Evolutionary conservation across 2,113 vertebrate species (phyloP).

Genomic region (Chloroceryle aenea): DNA sequence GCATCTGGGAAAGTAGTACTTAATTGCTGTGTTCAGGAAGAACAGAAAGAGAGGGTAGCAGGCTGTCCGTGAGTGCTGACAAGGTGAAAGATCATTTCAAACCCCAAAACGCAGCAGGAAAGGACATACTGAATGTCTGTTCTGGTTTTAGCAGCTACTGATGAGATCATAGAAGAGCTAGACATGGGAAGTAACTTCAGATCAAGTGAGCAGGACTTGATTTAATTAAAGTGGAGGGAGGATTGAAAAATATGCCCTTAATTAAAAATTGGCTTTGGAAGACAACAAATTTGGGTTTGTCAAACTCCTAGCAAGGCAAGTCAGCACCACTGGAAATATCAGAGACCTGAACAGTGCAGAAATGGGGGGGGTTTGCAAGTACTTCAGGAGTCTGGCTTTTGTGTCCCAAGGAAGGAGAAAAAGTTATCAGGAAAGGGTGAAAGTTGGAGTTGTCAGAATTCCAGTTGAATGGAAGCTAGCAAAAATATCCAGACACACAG

Average conservation of each 20-base stretch:
- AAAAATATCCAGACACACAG: neutral
- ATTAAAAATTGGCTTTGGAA: slow-evolving; percentile 8
- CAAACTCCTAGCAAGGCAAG: neutral
- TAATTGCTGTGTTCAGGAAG: neutral
- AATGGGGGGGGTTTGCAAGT: neutral
- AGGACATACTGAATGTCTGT: neutral
- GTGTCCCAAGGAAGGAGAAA: neutral
- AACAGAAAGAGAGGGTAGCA: neutral
- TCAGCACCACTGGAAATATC: neutral
- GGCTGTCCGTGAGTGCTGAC: neutral
- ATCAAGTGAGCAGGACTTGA: neutral
- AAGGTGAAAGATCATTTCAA: neutral
- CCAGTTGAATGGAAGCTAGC: neutral
- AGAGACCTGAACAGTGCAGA: neutral
- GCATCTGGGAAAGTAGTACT: neutral
- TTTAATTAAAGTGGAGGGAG: neutral
- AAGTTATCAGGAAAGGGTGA: neutral
- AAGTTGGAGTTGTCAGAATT: neutral
- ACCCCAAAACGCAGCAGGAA: neutral
- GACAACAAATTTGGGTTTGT: neutral
- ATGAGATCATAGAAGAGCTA: neutral
- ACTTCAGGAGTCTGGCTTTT: neutral
- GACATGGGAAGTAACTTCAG: neutral
- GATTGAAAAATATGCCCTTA: neutral
- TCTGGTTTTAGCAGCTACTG: neutral